phyloP scores from a whole-genome alignment of 2,888 invertebrate species.

The Ctena decussata region DNA sequence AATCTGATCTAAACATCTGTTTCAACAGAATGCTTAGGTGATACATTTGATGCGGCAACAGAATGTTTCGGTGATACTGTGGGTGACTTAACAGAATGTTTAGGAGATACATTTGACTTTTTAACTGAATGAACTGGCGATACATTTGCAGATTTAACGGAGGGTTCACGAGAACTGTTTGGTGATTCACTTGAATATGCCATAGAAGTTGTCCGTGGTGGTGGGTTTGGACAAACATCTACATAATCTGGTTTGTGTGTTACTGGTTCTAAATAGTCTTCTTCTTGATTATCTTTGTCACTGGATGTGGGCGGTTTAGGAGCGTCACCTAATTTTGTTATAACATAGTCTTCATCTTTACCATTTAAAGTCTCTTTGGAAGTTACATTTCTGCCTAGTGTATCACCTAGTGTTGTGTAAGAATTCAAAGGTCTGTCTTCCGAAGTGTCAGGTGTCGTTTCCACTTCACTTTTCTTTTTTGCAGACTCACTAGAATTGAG shows the following conservation, averaged over 20 bases:
- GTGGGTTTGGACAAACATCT: conserved; percentile 56
- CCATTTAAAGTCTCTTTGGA: neutral
- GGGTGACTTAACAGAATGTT: neutral
- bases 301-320: conserved; percentile 40
- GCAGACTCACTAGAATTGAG: neutral
- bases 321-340: conserved; percentile 61
- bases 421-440: neutral
- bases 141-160: neutral
- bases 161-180: neutral
- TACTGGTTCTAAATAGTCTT: conserved; percentile 52
- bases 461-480: neutral
- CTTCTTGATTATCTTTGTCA: conserved; percentile 21
- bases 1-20: neutral
- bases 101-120: neutral
- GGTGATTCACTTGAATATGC: neutral
- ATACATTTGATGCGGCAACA: neutral
- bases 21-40: neutral
- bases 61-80: neutral
- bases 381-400: neutral
- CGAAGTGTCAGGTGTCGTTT: neutral
- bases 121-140: neutral
- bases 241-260: conserved; percentile 49
- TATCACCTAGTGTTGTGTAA: neutral
- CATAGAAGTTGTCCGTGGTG: conserved; percentile 49
- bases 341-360: conserved; percentile 55